Evolutionary conservation across 1,140 invertebrate species (phyloP), one percentile per base, ranked within the genome.

Genomic region (Anoplophora glabripennis): DNA sequence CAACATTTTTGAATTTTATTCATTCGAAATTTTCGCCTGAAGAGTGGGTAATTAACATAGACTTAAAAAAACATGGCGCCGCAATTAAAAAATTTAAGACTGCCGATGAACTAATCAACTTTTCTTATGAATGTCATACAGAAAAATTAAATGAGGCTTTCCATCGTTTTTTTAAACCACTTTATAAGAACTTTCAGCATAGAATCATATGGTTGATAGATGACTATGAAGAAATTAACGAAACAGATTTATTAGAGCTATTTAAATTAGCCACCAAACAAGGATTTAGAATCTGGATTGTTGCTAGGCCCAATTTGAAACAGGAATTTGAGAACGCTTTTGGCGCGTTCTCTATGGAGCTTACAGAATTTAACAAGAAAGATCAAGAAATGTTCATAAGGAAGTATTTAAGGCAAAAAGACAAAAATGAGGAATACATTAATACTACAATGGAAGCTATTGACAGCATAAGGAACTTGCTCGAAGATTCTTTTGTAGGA

Each of bases 141-240:
- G n/a, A 18, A 15, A 14, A 14, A 35, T 1, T 35, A 10, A 14
- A 34, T 49, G 33, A 49, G 12, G 12, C n/a, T 28, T 28, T 28
- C 21, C 21, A 28, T 28, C 21, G 5, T 28, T 35, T 36, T 49
- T 35, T 14, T 33, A 2, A 34, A 49, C 8, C 17, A 36, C n/a
- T 36, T 11, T 34, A 35, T 14, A 36, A n/a, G 17, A 17, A 49
- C 3, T 5, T 28, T 2, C 21, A 35, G 8, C 9, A 14, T 34
- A 34, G 14, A 35, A 8, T 35, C 10, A 12, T 49, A 35, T n/a
- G 33, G n/a, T 17, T 49, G n/a, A 3, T 49, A 8, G 47, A 49
- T 17, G 47, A 49, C 36, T 49, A 14, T 8, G 47, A 49, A 12
- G 47, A 49, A 35, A 33, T 49, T 9, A n/a, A 34, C 14, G 47